These are phyloP conservation scores for Nothocercus julius DNA, from an alignment of 2,113 vertebrate genomes.

Conservation along the genomic window DNA sequence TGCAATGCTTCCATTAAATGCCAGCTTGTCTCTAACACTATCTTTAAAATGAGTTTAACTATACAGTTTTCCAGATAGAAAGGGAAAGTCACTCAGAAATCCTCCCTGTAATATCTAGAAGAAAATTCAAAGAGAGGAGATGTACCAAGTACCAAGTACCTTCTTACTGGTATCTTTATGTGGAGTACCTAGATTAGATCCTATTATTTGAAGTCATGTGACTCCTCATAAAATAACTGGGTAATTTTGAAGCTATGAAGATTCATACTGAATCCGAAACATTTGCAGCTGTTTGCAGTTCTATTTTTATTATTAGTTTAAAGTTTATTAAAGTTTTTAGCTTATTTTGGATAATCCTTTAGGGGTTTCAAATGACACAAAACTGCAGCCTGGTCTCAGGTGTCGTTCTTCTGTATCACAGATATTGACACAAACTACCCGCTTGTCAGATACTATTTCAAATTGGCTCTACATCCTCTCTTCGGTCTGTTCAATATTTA, in stretches of 20 bases:
- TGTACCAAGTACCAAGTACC: accelerated
- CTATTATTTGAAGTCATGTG: neutral
- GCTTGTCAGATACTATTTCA: neutral
- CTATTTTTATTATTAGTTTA: neutral
- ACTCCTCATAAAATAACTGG: neutral
- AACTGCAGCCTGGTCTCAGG: neutral
- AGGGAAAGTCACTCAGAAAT: neutral
- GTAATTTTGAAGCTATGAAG: neutral
- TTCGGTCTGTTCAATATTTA: neutral
- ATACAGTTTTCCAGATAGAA: neutral
- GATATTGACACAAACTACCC: neutral
- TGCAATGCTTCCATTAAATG: neutral
- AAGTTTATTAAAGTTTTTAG: neutral
- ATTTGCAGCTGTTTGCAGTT: neutral
- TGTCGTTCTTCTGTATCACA: neutral
- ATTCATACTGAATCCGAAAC: neutral
- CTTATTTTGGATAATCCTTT: neutral
- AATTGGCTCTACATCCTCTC: neutral
- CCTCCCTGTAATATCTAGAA: neutral
- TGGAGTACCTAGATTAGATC: neutral
- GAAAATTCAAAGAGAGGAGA: neutral
- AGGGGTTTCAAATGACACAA: neutral
- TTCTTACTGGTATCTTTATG: neutral
- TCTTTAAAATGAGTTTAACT: neutral
- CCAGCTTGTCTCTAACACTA: neutral